phyloP scores from a whole-genome alignment of 2,888 invertebrate genomes.

The Spialia ferax region DNA sequence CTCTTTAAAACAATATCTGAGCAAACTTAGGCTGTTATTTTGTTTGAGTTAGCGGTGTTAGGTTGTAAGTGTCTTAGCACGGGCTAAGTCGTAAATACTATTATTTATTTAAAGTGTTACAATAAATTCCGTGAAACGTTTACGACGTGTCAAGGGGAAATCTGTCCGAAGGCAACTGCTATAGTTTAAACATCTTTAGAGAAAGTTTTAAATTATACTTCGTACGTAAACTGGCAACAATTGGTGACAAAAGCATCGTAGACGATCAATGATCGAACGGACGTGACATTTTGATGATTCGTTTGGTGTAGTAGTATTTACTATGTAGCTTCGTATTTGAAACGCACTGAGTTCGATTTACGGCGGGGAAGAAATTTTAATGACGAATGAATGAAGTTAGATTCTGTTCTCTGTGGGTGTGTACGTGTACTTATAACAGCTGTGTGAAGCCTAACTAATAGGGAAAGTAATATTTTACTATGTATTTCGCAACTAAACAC shows the following conservation, averaged over 20 bases:
- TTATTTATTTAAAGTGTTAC: conserved; percentile 45
- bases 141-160: conserved; percentile 71
- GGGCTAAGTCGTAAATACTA: conserved; percentile 22
- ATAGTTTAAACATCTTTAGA: conserved; percentile 57
- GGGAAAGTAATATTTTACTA: too few species aligned
- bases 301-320: neutral
- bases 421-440: too few species aligned
- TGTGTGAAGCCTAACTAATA: too few species aligned
- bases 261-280: conserved; percentile 51
- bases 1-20: conserved; percentile 3
- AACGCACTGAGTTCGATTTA: neutral
- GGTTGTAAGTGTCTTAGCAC: conserved; percentile 13
- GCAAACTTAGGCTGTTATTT: conserved; percentile 13
- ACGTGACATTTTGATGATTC: conserved; percentile 19
- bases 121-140: conserved; percentile 66
- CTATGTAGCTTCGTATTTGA: neutral
- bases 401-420: too few species aligned
- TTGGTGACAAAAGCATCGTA: conserved; percentile 59
- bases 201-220: conserved; percentile 84
- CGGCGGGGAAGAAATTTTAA: too few species aligned
- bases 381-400: too few species aligned
- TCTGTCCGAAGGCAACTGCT: conserved; percentile 59
- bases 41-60: neutral
- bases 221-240: conserved; percentile 73
- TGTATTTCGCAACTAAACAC: too few species aligned